Evolutionary conservation across 2,113 vertebrate genomes (phyloP).

Genomic region (Spilogale gracilis): DNA sequence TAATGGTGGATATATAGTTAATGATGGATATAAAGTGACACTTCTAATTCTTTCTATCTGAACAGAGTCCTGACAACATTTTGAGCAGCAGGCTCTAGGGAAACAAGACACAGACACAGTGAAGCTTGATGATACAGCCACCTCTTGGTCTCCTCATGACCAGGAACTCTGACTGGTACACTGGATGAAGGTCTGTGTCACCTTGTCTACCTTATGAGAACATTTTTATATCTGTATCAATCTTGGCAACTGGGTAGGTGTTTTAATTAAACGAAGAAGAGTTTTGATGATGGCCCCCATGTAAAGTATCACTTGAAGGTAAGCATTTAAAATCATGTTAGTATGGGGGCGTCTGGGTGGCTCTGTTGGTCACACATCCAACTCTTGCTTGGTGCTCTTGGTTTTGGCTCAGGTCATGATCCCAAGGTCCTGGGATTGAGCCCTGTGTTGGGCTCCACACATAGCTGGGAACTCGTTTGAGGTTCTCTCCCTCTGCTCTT

Average conservation of each 20-base stretch:
- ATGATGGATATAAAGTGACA: not conserved
- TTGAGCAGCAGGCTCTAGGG: not conserved
- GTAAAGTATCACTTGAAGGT: not conserved
- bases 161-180: not conserved
- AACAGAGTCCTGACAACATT: not conserved
- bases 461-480: fast-evolving
- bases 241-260: not conserved
- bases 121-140: fast-evolving
- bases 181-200: not conserved
- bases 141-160: fast-evolving
- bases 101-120: fast-evolving
- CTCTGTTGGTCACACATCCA: not conserved
- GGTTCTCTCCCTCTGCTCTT: not conserved
- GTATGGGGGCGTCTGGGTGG: not conserved
- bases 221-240: not conserved
- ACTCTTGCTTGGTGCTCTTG: not conserved
- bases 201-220: not conserved
- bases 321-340: not conserved
- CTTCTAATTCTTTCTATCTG: not conserved
- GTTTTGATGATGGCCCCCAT: not conserved
- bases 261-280: not conserved
- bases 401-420: not conserved
- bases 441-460: not conserved
- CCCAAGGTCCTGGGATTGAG: not conserved
- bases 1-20: not conserved